A percentile compares a stretch with the other conserved stretches of the same genome.
phyloP scores from a whole-genome alignment of 2,797 vertebrate genomes.

The Fringilla coelebs region DNA sequence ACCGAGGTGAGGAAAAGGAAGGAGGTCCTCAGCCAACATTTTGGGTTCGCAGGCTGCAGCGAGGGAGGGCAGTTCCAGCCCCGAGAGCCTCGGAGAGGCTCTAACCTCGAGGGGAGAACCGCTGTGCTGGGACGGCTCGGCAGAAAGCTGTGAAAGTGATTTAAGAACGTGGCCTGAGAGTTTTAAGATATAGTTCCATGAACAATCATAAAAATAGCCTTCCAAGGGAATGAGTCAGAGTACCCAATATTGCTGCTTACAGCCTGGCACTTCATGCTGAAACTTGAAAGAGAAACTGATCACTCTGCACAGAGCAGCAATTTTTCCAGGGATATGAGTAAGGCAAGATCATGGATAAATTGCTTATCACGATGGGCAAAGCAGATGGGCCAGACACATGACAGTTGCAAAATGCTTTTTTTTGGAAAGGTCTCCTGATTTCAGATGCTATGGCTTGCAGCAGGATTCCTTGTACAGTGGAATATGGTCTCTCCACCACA shows the following conservation, averaged over 20 bases:
- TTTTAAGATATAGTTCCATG: not conserved
- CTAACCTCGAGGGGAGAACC: not conserved
- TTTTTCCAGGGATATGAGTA: not conserved
- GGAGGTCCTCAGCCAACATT: not conserved
- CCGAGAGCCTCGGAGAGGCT: not conserved
- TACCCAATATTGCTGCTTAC: not conserved
- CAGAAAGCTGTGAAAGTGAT: not conserved
- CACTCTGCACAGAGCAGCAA: not conserved
- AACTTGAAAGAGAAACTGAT: not conserved
- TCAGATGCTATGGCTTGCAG: not conserved
- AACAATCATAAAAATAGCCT: not conserved
- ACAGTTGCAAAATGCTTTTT: not conserved
- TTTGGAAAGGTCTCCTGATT: not conserved
- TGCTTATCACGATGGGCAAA: not conserved
- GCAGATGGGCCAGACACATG: not conserved
- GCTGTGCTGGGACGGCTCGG: not conserved
- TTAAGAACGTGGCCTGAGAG: not conserved
- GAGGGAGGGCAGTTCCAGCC: not conserved
- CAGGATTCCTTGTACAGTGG: not conserved
- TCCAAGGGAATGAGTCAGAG: constrained; percentile 4
- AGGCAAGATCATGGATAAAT: not conserved
- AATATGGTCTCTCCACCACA: not conserved
- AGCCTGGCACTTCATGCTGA: not conserved
- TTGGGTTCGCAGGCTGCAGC: not conserved
- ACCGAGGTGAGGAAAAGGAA: not conserved